Conservation (phyloP, 2,113 vertebrate genomes). For the Callithrix jacchus region DNA sequence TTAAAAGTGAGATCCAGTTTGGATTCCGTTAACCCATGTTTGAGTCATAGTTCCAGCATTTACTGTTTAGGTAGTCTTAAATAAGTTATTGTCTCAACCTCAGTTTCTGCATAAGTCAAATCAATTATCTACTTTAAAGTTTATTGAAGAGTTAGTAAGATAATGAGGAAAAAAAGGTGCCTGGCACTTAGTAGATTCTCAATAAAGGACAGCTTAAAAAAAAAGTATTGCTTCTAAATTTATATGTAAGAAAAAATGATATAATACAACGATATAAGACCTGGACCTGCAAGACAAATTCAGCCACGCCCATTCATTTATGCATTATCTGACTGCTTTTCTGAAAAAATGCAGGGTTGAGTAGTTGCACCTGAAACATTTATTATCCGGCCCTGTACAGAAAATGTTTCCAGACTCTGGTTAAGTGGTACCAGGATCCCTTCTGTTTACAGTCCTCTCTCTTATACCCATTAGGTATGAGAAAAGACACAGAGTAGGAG, state of each 20-base stretch:
- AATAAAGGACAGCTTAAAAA: background rate
- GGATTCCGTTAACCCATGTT: background rate
- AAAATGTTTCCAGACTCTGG: background rate
- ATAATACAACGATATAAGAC: background rate
- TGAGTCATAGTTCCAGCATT: background rate
- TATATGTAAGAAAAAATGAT: background rate
- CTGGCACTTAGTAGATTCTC: background rate
- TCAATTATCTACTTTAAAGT: background rate
- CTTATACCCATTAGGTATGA: background rate
- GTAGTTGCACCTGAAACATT: background rate
- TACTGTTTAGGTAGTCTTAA: background rate
- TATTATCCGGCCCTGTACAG: background rate
- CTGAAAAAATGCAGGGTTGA: background rate
- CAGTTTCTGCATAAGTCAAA: background rate
- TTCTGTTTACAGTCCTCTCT: background rate
- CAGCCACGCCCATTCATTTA: background rate
- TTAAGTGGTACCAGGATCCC: background rate
- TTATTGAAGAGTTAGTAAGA: background rate
- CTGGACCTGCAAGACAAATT: background rate
- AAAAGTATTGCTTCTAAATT: background rate
- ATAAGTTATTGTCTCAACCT: background rate
- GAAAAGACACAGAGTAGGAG: background rate
- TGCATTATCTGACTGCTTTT: background rate
- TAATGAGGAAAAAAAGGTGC: background rate
- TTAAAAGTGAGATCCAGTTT: background rate